Base-by-base conservation (phyloP, 1,140 invertebrate genomes). In the Araneus ventricosus region DNA sequence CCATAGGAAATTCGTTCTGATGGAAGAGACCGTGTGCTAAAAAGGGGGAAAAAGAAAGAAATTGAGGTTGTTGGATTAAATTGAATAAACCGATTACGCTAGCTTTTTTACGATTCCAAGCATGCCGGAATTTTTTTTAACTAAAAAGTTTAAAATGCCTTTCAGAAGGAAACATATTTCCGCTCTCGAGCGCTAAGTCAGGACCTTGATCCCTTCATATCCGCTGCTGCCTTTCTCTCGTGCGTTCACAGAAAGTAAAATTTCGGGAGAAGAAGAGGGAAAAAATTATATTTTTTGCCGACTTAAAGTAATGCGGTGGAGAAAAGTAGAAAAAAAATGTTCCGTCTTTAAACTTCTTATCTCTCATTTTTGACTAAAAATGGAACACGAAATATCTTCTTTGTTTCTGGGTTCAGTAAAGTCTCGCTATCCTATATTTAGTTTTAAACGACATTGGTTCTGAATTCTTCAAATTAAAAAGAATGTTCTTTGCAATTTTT, bases 71-170 rank as follows among this genome's bases (percentile, higher is more conserved):
- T 75, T 37, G 70, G 70, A 75, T 34, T 34, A 75, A 75, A 75
- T 75, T 75, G 70, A 75, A 75, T 75, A 75, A 75, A 75, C 70
- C 70, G 70, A 75, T 75, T 75, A 75, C 70, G 30, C 30, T 37
- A 75, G 70, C 70, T 37, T 75, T 75, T 75, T 75, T 75, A 75
- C 10, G 30, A 37, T 37, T 75, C 70, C 14, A 75, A 75, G 27
- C 70, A 22, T 34, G 70, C 70, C 20, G 70, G 20, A 75, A 22
- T 37, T 75, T 14, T 34, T 34, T 75, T 75, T 34, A 14, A 20
- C 4, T 75, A 75, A 75, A 75, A 75, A 75, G 70, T 75, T 75
- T 34, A 34, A 37, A 75, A 75, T 75, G 30, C 45, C 45, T 52
- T 52, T 8, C 30, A 75, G 37, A 34, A 75, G 70, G 70, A 75